These are phyloP conservation scores for Ormyrus rosae DNA, from an alignment of 2,888 invertebrate genomes.

Conservation along the genomic window DNA sequence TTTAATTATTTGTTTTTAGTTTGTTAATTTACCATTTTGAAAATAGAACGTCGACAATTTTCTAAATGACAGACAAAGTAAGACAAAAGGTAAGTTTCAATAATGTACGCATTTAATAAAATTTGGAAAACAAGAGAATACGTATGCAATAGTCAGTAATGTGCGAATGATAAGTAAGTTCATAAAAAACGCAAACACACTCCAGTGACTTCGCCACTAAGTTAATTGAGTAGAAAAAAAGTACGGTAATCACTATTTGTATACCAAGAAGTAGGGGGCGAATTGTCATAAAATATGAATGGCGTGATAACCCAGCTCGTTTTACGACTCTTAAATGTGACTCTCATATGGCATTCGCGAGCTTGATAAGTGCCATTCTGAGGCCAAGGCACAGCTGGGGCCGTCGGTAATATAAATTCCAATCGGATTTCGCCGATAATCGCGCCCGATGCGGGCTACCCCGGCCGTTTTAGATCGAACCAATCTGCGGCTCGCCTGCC, in stretches of 20 bases:
- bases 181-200: too few species aligned
- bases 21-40: too few species aligned
- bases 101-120: too few species aligned
- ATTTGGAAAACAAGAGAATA: too few species aligned
- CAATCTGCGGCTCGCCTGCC: slow-evolving; percentile 46
- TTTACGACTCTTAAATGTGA: slow-evolving; percentile 33
- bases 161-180: too few species aligned
- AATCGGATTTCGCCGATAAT: slow-evolving; percentile 57
- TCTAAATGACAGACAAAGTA: too few species aligned
- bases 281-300: slow-evolving; percentile 22
- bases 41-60: too few species aligned
- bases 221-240: background rate
- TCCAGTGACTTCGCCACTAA: too few species aligned
- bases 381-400: slow-evolving; percentile 38
- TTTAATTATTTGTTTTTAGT: too few species aligned
- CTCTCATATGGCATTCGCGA: slow-evolving; percentile 38
- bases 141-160: too few species aligned
- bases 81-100: too few species aligned
- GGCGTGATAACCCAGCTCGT: slow-evolving; percentile 22
- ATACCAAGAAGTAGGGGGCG: background rate
- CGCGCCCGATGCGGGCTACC: slow-evolving; percentile 31
- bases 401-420: slow-evolving; percentile 55
- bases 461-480: slow-evolving; percentile 50
- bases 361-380: slow-evolving; percentile 33
- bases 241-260: slow-evolving; percentile 16